Evolutionary conservation across 1,140 invertebrate species (phyloP), one percentile per base, ranked within the genome.

Genomic region (Pemphigus obesinymphae): DNA sequence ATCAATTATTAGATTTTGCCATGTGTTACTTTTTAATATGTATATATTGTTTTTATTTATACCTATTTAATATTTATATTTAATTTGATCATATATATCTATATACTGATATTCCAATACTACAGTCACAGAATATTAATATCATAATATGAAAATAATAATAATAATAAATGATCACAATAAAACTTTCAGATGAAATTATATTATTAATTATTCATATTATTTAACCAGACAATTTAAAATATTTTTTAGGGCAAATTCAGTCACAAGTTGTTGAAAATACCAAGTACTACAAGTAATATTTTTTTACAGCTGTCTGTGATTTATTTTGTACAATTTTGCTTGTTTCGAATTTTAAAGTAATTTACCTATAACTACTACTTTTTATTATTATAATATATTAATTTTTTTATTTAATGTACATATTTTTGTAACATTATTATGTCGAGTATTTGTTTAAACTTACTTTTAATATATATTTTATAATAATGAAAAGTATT

Each of bases 221-320:
- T n/a, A n/a, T n/a, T n/a, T n/a, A n/a, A n/a, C n/a, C n/a, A n/a
- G n/a, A n/a, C 43, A 45, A 45, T 45, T 45, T 11, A 45, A 45
- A 11, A 11, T 45, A 11, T 11, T 45, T 80, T 80, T 31, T 37
- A 80, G 76, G 13, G 31, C 26, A 5, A 31, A 61, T 63, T 80
- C 76, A 63, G 76, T 80, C 0, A 63, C 76, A 29, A 80, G 58
- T 61, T 80, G 58, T 61, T 80, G 23, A 63, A 48, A 68, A 68
- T n/a, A n/a, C n/a, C 4, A 70, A 3, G 17, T 72, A 26, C n/a
- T 48, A 34, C 29, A 50, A 48, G 43, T 73, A 50, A 50, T 73
- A 31, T 48, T 26, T 72, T 48, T 50, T n/a, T 11, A 37, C 20
- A 68, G n/a, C 45, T 70, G 23, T 45, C 68, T 70, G 68, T 70